These are phyloP conservation scores for Entomyzon cyanotis DNA, from an alignment of 2,113 vertebrate genomes.

Conservation along the genomic window DNA sequence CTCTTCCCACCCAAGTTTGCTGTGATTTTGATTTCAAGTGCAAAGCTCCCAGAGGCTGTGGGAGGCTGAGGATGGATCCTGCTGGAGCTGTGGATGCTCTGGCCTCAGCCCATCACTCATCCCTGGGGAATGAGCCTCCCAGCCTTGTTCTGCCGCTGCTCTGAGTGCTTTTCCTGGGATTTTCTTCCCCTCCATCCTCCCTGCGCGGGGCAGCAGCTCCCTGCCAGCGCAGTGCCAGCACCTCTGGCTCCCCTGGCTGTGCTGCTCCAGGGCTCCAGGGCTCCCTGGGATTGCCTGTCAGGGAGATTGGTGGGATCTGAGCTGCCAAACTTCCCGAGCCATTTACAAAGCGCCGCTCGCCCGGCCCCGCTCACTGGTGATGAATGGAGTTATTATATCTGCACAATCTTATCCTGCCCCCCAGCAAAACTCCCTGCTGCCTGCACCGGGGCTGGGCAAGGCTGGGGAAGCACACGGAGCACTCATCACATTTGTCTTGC, in stretches of 20 bases:
- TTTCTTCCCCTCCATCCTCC: background rate
- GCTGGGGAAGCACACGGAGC: background rate
- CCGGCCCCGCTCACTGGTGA: background rate
- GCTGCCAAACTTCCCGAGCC: background rate
- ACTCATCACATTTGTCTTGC: conserved; percentile 38
- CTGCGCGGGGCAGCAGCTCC: accelerated
- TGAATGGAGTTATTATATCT: conserved; percentile 64
- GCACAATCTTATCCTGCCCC: conserved; percentile 63
- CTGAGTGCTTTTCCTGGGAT: background rate
- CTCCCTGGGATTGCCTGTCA: conserved; percentile 38
- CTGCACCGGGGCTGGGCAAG: conserved; percentile 26
- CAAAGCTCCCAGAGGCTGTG: background rate
- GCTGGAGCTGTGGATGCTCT: background rate
- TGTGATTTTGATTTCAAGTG: too few species aligned
- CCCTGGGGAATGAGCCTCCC: background rate
- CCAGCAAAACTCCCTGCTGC: conserved; percentile 49
- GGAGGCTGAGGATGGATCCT: background rate
- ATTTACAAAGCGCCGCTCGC: background rate
- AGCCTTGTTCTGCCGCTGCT: accelerated
- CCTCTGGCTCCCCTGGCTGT: background rate
- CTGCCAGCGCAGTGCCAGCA: accelerated
- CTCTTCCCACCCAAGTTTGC: background rate
- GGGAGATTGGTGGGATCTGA: conserved; percentile 46
- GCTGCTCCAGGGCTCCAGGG: background rate
- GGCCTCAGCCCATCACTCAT: background rate